A percentile compares a stretch with the other conserved stretches of the same genome.
phyloP scores from a whole-genome alignment of 2,888 invertebrate species.

The Clepsis dumicolana region DNA sequence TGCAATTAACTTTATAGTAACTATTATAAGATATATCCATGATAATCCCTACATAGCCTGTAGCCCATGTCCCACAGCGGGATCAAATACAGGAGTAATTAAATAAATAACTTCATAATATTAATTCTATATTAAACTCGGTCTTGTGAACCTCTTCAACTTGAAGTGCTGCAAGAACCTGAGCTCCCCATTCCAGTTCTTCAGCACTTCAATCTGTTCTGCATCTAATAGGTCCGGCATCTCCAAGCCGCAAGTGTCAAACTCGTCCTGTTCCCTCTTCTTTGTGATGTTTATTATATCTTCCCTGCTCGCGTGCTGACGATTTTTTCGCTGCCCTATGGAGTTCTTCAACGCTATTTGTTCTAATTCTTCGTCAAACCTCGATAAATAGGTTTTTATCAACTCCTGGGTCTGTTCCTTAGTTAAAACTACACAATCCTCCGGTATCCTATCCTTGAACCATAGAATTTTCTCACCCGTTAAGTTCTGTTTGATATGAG shows the following conservation, averaged over 20 bases:
- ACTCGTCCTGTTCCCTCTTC: constrained; percentile 91
- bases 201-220: constrained; percentile 86
- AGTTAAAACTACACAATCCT: constrained; percentile 81
- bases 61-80: too few relatives aligned
- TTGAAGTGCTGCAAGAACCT: constrained; percentile 89
- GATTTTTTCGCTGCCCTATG: constrained; percentile 90
- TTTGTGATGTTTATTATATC: constrained; percentile 92
- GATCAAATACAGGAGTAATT: background rate
- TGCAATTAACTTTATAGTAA: too few relatives aligned
- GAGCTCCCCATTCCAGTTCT: constrained; percentile 89
- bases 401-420: constrained; percentile 87
- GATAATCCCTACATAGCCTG: too few relatives aligned
- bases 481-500: constrained; percentile 90
- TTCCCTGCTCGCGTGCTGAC: constrained; percentile 93
- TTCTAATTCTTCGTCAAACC: constrained; percentile 91
- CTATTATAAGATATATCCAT: too few relatives aligned
- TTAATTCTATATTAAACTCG: constrained; percentile 61
- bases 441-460: constrained; percentile 90
- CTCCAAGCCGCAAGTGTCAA: constrained; percentile 92
- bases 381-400: constrained; percentile 83
- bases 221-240: constrained; percentile 89
- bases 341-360: constrained; percentile 93
- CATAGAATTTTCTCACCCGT: constrained; percentile 92
- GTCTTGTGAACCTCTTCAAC: constrained; percentile 85
- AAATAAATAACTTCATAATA: constrained; percentile 24